Conservation (phyloP, 2,797 vertebrate species). For the Euphonia xanthogaster region DNA sequence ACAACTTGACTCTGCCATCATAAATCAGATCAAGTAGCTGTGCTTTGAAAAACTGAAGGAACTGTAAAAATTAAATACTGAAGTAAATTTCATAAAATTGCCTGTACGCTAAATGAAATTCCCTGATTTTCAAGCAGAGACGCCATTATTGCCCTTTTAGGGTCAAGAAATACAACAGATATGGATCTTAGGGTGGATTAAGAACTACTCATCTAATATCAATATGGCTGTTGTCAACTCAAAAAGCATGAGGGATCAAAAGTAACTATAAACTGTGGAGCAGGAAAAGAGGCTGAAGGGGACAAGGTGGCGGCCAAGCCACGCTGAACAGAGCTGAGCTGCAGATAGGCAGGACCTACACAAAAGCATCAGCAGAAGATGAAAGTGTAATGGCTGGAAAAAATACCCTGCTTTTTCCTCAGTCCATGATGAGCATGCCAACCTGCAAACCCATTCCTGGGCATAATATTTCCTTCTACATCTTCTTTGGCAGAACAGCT, state of each 20-base stretch:
- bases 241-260: not conserved
- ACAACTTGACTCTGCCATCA: not conserved
- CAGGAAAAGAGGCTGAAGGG: not conserved
- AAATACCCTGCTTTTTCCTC: not conserved
- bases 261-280: not conserved
- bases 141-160: not conserved
- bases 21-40: constrained; percentile 18
- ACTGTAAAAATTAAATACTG: not conserved
- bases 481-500: not conserved
- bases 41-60: not conserved
- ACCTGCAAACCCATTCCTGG: not conserved
- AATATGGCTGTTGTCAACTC: not conserved
- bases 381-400: not conserved
- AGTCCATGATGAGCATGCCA: not conserved
- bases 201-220: not conserved
- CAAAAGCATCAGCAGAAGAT: not conserved
- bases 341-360: not conserved
- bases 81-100: not conserved
- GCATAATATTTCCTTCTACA: not conserved
- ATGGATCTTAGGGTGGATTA: not conserved
- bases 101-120: not conserved
- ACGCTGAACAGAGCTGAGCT: not conserved
- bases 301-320: not conserved
- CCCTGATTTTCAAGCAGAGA: not conserved
- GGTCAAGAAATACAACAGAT: not conserved